These are phyloP conservation scores for Phasia obesa DNA, from an alignment of 2,888 invertebrate species.

Conservation along the genomic window DNA sequence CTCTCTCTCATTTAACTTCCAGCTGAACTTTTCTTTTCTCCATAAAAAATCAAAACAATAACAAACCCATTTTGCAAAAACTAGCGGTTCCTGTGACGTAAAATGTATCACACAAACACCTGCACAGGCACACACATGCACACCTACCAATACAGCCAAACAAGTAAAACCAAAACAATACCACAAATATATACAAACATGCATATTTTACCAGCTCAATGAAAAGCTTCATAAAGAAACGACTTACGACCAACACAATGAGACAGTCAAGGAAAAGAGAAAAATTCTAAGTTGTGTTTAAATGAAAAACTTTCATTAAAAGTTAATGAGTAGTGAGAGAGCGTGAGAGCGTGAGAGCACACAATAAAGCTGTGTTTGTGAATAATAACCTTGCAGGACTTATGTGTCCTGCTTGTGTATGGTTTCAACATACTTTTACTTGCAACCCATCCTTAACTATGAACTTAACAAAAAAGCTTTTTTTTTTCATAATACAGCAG, in stretches of 20 bases:
- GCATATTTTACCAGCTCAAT: conserved; percentile 50
- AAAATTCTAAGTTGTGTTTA: neutral
- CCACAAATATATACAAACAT: conserved; percentile 13
- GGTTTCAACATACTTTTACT: neutral
- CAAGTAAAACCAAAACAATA: conserved; percentile 13
- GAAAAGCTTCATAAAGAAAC: conserved; percentile 51
- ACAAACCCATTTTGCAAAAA: conserved; percentile 41
- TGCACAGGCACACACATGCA: conserved; percentile 4
- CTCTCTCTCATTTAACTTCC: neutral
- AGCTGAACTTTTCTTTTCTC: neutral
- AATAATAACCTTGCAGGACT: conserved; percentile 61
- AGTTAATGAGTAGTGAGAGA: conserved; percentile 6
- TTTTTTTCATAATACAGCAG: neutral
- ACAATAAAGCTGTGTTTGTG: neutral
- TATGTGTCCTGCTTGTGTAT: neutral
- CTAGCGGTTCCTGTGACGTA: conserved; percentile 68
- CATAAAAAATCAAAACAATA: conserved; percentile 44
- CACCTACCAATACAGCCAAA: conserved; percentile 3
- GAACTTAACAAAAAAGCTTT: conserved; percentile 30
- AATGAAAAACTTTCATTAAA: neutral
- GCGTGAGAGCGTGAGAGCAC: neutral
- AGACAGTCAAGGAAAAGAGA: conserved; percentile 16
- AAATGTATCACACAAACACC: conserved; percentile 54
- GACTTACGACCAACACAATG: neutral
- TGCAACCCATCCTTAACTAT: conserved; percentile 11